These are phyloP conservation scores for Hydropotes inermis DNA, from an alignment of 2,113 vertebrate species.

Conservation along the genomic window DNA sequence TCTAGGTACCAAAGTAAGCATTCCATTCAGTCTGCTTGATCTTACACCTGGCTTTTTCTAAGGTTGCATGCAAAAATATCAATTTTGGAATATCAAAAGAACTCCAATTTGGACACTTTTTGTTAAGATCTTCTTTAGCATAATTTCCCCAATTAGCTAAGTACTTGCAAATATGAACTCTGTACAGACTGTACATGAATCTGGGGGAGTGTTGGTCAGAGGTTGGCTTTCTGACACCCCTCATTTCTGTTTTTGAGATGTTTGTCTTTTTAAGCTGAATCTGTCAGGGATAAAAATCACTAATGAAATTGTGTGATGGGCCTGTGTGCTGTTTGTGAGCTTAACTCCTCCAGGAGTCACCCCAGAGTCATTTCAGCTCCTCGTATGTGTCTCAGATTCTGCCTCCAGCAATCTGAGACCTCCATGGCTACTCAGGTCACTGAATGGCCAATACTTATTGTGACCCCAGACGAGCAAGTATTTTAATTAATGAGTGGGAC, in stretches of 20 bases:
- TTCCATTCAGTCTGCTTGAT: not conserved
- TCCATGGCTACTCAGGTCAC: not conserved
- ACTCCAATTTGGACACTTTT: not conserved
- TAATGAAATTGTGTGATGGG: not conserved
- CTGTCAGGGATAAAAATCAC: not conserved
- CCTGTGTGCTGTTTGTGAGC: not conserved
- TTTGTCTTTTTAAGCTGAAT: not conserved
- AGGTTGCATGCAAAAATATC: not conserved
- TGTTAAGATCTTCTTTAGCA: not conserved
- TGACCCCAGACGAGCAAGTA: not conserved
- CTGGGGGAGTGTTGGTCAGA: not conserved
- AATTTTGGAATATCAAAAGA: not conserved
- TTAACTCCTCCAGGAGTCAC: not conserved
- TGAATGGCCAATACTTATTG: not conserved
- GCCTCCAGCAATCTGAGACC: not conserved
- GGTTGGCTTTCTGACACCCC: not conserved
- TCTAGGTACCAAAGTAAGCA: not conserved
- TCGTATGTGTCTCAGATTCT: not conserved
- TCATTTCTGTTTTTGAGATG: not conserved
- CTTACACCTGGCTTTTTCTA: not conserved
- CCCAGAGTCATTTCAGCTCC: not conserved
- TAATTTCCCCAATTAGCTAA: not conserved
- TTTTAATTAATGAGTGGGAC: not conserved
- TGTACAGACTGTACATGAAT: not conserved
- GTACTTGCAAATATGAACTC: not conserved